Evolutionary conservation across 2,888 invertebrate species (phyloP).

Genomic region (Tetrapedia diversipes): DNA sequence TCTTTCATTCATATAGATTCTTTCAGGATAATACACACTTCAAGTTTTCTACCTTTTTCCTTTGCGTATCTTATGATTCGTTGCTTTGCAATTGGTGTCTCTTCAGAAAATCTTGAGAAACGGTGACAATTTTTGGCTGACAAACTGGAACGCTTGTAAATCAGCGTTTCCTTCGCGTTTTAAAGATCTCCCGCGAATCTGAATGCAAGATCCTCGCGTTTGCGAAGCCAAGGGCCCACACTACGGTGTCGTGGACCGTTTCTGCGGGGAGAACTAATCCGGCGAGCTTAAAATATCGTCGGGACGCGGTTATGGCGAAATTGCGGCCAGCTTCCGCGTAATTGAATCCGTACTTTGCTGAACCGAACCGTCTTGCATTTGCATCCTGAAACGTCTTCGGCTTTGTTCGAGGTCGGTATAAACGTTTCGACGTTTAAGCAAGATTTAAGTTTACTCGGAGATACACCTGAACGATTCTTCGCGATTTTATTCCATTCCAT

Average conservation of each 20-base stretch:
- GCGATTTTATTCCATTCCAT: no score
- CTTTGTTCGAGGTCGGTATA: no score
- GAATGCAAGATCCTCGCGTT: slow-evolving; percentile 10
- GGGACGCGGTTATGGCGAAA: slow-evolving; percentile 6
- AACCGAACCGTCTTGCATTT: no score
- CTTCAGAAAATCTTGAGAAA: no score
- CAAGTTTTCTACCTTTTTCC: no score
- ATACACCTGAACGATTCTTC: no score
- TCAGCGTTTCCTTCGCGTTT: slow-evolving; percentile 29
- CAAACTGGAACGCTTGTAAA: not conserved
- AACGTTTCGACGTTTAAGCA: no score
- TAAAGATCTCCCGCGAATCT: not conserved
- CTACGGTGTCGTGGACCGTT: slow-evolving; percentile 7
- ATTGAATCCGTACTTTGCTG: slow-evolving; percentile 39
- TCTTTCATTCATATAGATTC: no score
- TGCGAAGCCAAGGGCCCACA: not conserved
- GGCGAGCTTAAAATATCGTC: slow-evolving; percentile 44
- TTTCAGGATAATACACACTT: no score
- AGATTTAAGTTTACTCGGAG: no score
- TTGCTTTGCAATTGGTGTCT: no score
- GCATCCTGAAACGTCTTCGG: not conserved
- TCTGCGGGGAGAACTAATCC: slow-evolving; percentile 39
- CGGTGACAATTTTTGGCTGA: not conserved
- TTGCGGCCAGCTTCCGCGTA: slow-evolving; percentile 29
- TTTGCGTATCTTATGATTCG: no score